Base-by-base conservation (phyloP, 2,888 invertebrate genomes). In the Mamestra brassicae region DNA sequence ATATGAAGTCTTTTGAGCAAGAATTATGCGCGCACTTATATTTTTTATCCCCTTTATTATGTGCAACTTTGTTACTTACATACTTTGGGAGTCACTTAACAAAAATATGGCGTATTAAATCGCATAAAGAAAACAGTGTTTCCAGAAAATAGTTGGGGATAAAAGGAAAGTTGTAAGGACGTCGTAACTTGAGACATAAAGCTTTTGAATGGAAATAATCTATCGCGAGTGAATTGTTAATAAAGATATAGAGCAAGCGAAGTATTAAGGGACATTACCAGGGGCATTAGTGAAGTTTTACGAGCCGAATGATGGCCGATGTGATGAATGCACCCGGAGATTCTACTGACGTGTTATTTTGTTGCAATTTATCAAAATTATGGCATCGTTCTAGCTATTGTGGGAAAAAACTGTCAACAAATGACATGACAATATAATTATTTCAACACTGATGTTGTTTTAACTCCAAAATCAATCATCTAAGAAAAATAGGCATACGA, bases 111-210 rank as follows among this genome's bases (percentile, higher is more conserved):
- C 94, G 93, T 94, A 95, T 93, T 92, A 95, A 95, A 96, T 94
- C 91, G 94, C 92, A 94, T 94, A 96, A 95, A 96, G 96, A 95
- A 96, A 95, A 96, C 95, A 95, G 90, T 94, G 94, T 96, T 96
- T 96, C 95, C 94, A 95, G 95, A 95, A 96, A 93, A 95, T 96
- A 94, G 94, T 96, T 93, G 90, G 84, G 93, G 87, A 94, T 95
- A 94, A 95, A 95, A 95, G 94, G 93, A 94, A 95, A 95, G 94
- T 93, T 94, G 93, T 94, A 94, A 94, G 93, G 91, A 89, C 89
- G 92, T 95, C 96, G 95, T 96, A 95, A 96, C 93, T 93, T 87
- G 76, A 92, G 89, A 90, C 94, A 94, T 96, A 95, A 96, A 96
- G 92, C 93, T 93, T 92, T 95, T 95, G 95, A 96, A 95, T 94